Evolutionary conservation across 2,888 invertebrate species (phyloP), one percentile per base, ranked within the genome.

Genomic region (Mystacides longicornis): DNA sequence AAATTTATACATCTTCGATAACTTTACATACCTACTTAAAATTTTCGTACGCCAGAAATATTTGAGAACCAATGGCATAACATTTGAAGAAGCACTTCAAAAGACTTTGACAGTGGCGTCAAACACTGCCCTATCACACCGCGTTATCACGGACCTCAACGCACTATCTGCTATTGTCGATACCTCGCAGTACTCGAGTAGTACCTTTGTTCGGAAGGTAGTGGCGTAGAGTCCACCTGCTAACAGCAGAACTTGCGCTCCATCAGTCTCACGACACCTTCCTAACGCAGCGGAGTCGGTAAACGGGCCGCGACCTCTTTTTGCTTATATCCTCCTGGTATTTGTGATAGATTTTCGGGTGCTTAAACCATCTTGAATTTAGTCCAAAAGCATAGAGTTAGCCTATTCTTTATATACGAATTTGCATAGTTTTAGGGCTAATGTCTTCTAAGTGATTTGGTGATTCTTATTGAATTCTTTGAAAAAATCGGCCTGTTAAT

Each of bases 181-280:
- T 16, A 3, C 37, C 7, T 5, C 5, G 27, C 16, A 37, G 37
- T 3, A 7, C 3, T 16, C 14, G 7, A 7, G 3, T 3, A 37
- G 37, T 37, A 37, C 37, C 27, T 37, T n/a, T 37, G 37, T 37
- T 37, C n/a, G n/a, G n/a, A n/a, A n/a, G n/a, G n/a, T 37, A 37
- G 14, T 5, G 5, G 27, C 27, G n/a, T 4, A 16, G 3, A 37
- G 37, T 37, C 37, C 37, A 37, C 37, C 37, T 37, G 37, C 37
- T 14, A 14, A 16, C 37, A 4, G 14, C 37, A 37, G 14, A 7
- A 37, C 37, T 3, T 37, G 16, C 37, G 16, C n/a, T n/a, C 37
- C 14, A 37, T 37, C 37, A 37, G 37, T 37, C 37, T 37, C 16
- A 37, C 37, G 37, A 37, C 37, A 37, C 37, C 37, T 37, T 37